Evolutionary conservation across 2,797 vertebrate species (phyloP).

Genomic region (Bovichtus diacanthus): DNA sequence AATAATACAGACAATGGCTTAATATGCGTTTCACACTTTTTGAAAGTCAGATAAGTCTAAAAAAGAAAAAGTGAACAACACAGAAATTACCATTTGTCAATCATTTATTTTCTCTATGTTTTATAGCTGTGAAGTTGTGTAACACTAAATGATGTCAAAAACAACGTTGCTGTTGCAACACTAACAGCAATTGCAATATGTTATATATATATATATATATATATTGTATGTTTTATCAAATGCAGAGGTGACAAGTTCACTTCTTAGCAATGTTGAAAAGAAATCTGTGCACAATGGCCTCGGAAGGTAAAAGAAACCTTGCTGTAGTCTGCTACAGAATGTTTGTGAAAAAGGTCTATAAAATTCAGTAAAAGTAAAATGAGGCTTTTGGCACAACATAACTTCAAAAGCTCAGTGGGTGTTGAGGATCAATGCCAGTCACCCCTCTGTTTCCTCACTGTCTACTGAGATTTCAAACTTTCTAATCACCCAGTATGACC

Average conservation of each 20-base stretch:
- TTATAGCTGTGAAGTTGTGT: neutral
- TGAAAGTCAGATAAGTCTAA: neutral
- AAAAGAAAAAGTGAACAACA: neutral
- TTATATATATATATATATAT: too few species aligned
- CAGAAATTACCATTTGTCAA: neutral
- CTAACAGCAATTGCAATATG: too few species aligned
- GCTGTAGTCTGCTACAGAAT: neutral
- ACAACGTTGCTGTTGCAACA: too few species aligned
- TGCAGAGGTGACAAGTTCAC: neutral
- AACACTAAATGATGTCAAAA: neutral
- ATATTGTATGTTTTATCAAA: neutral
- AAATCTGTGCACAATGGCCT: neutral
- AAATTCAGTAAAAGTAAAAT: neutral
- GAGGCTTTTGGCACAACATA: neutral
- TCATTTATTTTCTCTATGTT: neutral
- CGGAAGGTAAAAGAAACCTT: neutral
- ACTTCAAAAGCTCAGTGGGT: neutral
- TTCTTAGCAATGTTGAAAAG: neutral
- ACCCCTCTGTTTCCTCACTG: neutral
- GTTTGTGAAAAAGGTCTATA: conserved; percentile 7
- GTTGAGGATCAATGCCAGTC: conserved; percentile 13
- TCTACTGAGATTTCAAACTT: neutral
- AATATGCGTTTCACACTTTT: neutral
- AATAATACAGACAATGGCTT: neutral
- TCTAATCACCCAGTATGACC: conserved; percentile 10